Conservation (phyloP, 2,797 vertebrate species). For the Clarias pachynema region DNA sequence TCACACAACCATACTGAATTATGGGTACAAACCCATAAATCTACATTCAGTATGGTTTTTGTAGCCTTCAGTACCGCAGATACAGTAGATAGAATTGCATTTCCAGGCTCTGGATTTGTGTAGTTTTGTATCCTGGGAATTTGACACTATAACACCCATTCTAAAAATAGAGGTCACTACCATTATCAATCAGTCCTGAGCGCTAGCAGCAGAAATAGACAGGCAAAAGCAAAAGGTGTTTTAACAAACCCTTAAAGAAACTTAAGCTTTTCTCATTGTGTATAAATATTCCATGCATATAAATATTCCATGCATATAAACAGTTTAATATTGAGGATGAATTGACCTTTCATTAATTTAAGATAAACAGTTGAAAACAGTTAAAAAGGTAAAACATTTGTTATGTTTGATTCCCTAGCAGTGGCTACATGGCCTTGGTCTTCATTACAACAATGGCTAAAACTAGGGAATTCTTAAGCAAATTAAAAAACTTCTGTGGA, state of each 20-base stretch:
- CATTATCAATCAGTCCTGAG: background rate
- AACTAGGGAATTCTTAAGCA: too few relatives aligned
- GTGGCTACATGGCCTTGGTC: background rate
- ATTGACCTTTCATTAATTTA: background rate
- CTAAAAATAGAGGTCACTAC: background rate
- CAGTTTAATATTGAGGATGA: background rate
- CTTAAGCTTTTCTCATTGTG: background rate
- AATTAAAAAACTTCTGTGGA: too few relatives aligned
- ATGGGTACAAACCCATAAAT: background rate
- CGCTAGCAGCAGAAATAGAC: background rate
- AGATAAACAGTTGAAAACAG: background rate
- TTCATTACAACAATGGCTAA: background rate
- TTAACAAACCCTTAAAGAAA: background rate
- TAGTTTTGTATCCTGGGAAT: background rate
- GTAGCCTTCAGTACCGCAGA: background rate
- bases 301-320: background rate
- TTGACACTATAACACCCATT: background rate
- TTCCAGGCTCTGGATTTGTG: background rate
- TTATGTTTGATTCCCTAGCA: background rate
- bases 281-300: background rate
- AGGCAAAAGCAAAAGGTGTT: background rate
- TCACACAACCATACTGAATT: background rate
- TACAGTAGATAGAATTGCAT: too few relatives aligned
- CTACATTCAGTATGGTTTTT: background rate
- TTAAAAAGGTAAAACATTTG: background rate